Percentiles rank a stretch among this genome's conserved stretches.
These are phyloP conservation scores for Motacilla tschutschensis DNA, from an alignment of 2,113 vertebrate species.

Conservation along the genomic window DNA sequence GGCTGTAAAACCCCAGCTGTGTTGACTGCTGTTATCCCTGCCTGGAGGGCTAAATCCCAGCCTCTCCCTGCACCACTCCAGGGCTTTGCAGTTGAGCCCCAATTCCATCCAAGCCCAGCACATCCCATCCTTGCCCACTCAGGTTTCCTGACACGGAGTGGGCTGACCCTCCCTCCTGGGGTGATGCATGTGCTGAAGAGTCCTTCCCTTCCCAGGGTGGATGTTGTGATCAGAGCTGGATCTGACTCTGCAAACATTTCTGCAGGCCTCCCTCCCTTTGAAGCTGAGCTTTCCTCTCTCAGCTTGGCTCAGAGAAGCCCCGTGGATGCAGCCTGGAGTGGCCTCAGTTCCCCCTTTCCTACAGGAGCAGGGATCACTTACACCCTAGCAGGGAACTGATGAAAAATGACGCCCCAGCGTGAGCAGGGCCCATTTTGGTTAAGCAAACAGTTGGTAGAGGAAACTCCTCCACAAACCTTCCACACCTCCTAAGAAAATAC, in stretches of 20 bases:
- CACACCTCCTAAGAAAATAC: slow-evolving; percentile 40
- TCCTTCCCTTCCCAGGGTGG: neutral
- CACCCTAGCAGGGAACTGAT: neutral
- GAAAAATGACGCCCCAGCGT: neutral
- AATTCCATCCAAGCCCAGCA: neutral
- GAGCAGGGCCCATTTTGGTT: slow-evolving; percentile 22
- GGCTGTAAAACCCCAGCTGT: neutral
- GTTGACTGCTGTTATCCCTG: neutral
- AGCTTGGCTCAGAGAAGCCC: neutral
- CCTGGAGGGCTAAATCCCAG: neutral
- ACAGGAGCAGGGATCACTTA: slow-evolving; percentile 6
- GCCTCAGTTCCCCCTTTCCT: neutral
- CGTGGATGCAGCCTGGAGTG: rapidly evolving
- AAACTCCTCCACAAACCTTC: neutral
- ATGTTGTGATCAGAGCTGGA: neutral
- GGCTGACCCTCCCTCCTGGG: neutral
- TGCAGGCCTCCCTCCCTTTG: neutral
- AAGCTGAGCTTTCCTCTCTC: neutral
- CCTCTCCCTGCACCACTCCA: neutral
- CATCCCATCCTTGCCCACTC: neutral
- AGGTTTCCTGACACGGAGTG: neutral
- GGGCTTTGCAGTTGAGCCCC: neutral
- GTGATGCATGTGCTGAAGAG: neutral
- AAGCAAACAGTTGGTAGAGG: slow-evolving; percentile 10
- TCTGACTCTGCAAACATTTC: neutral